Conservation (phyloP, 2,113 vertebrate species). For the Cebus imitator region DNA sequence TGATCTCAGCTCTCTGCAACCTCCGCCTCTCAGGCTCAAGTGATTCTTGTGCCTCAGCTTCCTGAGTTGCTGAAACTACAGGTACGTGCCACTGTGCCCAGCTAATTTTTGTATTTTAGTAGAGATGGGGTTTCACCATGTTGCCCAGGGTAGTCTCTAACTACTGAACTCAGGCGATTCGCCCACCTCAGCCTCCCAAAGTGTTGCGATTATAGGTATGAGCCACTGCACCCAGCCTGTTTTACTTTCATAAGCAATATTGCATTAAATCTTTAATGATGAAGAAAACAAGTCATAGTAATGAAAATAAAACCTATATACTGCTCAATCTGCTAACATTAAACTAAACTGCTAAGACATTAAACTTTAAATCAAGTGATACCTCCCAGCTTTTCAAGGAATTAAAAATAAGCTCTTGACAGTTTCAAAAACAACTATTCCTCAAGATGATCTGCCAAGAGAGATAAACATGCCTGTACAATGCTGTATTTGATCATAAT, state of each 20-base stretch:
- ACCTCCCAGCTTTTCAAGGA: background rate
- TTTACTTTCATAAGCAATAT: constrained; percentile 11
- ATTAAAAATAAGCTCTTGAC: background rate
- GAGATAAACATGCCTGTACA: constrained; percentile 10
- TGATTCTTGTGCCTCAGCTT: too few species aligned
- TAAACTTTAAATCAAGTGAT: constrained; percentile 35
- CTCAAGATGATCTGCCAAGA: background rate
- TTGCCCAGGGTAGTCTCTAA: too few species aligned
- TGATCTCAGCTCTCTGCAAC: too few species aligned
- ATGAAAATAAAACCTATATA: constrained; percentile 19
- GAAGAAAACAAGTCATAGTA: background rate
- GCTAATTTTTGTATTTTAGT: too few species aligned
- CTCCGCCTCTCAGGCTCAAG: too few species aligned
- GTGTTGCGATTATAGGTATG: too few species aligned
- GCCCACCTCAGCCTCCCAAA: too few species aligned
- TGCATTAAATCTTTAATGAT: background rate
- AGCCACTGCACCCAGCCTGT: too few species aligned
- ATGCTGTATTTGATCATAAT: background rate
- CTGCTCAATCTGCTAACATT: background rate
- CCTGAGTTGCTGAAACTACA: too few species aligned
- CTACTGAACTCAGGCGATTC: too few species aligned
- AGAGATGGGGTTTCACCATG: too few species aligned
- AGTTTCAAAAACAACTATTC: constrained; percentile 19
- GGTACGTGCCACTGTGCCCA: too few species aligned
- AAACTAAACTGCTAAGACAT: background rate